phyloP scores from a whole-genome alignment of 2,888 invertebrate genomes.

The Drosophila tanythrix region DNA sequence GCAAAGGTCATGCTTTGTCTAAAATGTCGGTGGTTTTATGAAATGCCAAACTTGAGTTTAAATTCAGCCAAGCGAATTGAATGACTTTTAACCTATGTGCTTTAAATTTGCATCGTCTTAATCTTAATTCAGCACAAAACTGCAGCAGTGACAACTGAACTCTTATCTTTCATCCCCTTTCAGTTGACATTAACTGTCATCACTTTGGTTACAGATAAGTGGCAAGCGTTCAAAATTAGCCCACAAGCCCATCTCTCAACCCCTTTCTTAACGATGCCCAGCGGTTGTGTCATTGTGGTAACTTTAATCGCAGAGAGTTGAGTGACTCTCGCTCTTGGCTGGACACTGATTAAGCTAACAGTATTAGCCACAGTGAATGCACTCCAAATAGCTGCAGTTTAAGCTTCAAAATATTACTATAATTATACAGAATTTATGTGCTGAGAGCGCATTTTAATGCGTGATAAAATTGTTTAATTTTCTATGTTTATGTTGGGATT shows the following conservation, averaged over 20 bases:
- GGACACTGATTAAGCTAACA: constrained; percentile 31
- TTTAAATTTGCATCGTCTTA: neutral
- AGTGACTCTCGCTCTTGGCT: constrained; percentile 30
- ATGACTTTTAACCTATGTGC: neutral
- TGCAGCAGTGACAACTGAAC: neutral
- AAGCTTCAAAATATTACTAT: neutral
- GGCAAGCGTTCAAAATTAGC: constrained; percentile 29
- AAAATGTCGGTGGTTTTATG: neutral
- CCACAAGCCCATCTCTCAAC: constrained; percentile 16
- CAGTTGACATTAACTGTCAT: constrained; percentile 20
- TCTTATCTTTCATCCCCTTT: neutral
- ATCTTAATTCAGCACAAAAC: neutral
- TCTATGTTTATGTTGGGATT: neutral
- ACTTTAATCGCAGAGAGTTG: constrained; percentile 54
- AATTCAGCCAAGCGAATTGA: neutral
- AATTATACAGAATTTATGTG: neutral
- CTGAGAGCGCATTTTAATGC: neutral
- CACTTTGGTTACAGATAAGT: constrained; percentile 38
- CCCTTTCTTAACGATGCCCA: constrained; percentile 41
- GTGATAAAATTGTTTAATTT: neutral
- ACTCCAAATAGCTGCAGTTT: neutral
- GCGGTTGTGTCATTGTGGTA: constrained; percentile 41
- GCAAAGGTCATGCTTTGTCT: neutral
- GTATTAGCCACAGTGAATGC: neutral
- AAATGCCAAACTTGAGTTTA: neutral